A percentile compares a stretch with the other conserved stretches of the same genome.
phyloP scores from a whole-genome alignment of 2,113 vertebrate species.

The Ptilorrhoa leucosticta region DNA sequence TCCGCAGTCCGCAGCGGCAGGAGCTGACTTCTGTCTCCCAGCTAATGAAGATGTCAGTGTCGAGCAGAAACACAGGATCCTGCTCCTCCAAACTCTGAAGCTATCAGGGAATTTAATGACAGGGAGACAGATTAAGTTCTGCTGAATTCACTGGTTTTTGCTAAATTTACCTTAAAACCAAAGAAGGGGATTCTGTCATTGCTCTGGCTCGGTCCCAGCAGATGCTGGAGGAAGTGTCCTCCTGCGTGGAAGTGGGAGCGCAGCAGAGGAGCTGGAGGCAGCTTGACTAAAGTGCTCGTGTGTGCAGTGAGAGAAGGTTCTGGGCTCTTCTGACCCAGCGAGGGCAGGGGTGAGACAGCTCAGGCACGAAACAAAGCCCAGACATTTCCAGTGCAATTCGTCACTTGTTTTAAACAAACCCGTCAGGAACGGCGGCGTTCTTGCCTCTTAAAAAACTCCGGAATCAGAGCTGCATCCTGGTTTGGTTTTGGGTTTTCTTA shows the following conservation, averaged over 20 bases:
- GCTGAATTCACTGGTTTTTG: too few species aligned
- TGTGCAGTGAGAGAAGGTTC: not conserved
- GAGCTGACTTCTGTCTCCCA: not conserved
- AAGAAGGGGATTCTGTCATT: not conserved
- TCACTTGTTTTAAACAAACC: not conserved
- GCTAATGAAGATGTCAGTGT: not conserved
- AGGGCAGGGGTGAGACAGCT: not conserved
- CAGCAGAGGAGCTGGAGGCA: not conserved
- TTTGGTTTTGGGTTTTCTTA: too few species aligned
- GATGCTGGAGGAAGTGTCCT: not conserved
- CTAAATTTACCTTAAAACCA: not conserved
- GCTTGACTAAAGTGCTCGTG: not conserved
- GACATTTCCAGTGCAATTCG: too few species aligned
- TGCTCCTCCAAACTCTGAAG: not conserved
- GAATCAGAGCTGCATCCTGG: accelerated
- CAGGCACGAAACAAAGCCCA: accelerated
- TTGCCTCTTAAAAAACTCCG: not conserved
- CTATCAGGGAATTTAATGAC: not conserved
- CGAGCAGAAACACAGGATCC: not conserved
- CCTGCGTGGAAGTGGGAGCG: accelerated
- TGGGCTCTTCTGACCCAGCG: not conserved
- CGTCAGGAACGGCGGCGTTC: accelerated
- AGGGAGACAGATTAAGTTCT: not conserved
- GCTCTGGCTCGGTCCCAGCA: accelerated
- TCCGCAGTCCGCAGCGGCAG: not conserved